Evolutionary conservation across 1,140 invertebrate genomes (phyloP), one percentile per base, ranked within the genome.

Genomic region (Leptonema lineaticorne): DNA sequence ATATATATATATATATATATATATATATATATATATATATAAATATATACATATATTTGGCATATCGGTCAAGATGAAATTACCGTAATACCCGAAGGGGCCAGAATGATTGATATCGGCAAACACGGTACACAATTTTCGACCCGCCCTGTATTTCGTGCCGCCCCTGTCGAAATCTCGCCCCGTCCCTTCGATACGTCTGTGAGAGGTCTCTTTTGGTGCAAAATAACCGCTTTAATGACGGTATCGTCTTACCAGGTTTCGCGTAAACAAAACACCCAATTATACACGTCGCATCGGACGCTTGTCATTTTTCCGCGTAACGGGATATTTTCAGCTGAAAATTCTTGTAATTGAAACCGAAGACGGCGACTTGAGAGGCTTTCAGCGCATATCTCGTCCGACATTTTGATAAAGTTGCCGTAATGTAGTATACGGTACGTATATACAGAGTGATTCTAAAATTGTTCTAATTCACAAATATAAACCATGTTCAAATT

Each of bases 71-170:
- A 70, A 70, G 69, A 70, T 70, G 69, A 67, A 70, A 70, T 70
- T 67, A 70, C 69, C 56, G 56, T 63, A 69, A 69, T 63, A 46
- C 64, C 63, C 69, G 11, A 18, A 68, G 66, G 69, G 69, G 59
- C 16, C 18, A 11, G 28, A 48, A 71, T 71, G 69, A 71, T 71
- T 67, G 69, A 71, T 71, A 71, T 68, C 65, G 33, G 58, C 58
- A 70, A 70, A 70, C 64, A 70, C n/a, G 50, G 65, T 41, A 37
- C 28, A 53, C 22, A 6, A 53, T 41, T 14, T n/a, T n/a, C n/a
- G n/a, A n/a, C n/a, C n/a, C n/a, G n/a, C n/a, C n/a, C n/a, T n/a
- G n/a, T n/a, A 9, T n/a, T n/a, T n/a, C 7, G 7, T n/a, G n/a
- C 33, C 33, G 11, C 48, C 48, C 48, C 11, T 11, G 22, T 16